Base-by-base conservation (phyloP, 2,113 vertebrate species). In the Pluvialis apricaria region DNA sequence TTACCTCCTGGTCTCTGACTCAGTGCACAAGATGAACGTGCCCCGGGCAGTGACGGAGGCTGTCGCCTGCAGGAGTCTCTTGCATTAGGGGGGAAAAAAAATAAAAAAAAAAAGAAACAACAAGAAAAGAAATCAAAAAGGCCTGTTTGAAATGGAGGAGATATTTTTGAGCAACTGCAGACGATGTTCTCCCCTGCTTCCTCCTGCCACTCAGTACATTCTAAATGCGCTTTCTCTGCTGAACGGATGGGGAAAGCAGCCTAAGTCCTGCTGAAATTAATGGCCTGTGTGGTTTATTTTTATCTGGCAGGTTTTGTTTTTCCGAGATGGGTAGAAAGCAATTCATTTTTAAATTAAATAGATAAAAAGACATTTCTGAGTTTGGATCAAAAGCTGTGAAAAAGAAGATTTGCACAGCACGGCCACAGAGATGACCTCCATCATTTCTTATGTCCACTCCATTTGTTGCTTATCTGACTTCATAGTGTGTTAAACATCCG, bases 271-370 rank as follows among this genome's bases (percentile, higher is more conserved):
- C 40, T 57, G 88, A 22, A 81, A 77, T 81, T 55, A 92, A 92
- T 60, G 92, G 62, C 51, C 93, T 62, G 49, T 69, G 61, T 6
- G 36, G 19, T 45, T 94, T 72, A 4, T 78, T 91, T 88, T 81
- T 64, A 21, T 68, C 77, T 85, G 83, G 62, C 83, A 82, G 84
- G 44, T 82, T 95, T 90, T 92, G 82, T 68, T 93, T 95, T 75
- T 21, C 71, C 15, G 92, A 58, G 82, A 26, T 32, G 64, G 55
- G 42, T 25, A 69, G 82, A 66, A 86, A 71, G 79, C 54, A 60
- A 71, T 71, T 88, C 40, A 44, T 92, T 95, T 70, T 51, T 10
- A 81, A 83, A 64, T 42, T 44, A 44, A 82, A 83, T 45, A 75
- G 76, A 77, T 31, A 78, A 83, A 96, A 87, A 55, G 76, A 51